Percentiles rank a stretch among this genome's conserved stretches.
phyloP scores from a whole-genome alignment of 1,140 invertebrate genomes.

The Anastrepha ludens region DNA sequence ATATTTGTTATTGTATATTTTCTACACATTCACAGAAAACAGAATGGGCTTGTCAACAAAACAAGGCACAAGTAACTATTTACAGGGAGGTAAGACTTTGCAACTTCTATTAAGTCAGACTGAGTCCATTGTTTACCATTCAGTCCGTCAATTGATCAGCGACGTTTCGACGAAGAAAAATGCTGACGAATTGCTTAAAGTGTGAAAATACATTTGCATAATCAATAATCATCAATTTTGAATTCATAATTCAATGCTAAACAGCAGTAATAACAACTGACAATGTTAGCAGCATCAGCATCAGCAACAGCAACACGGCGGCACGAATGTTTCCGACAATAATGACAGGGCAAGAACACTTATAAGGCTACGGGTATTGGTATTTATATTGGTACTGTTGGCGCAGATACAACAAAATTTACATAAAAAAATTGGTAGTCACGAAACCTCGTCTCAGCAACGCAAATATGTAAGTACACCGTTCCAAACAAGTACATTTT shows the following conservation, averaged over 20 bases:
- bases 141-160: slow-evolving; percentile 2
- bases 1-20: neutral
- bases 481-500: neutral
- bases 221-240: slow-evolving; percentile 56
- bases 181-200: slow-evolving; percentile 52
- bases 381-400: slow-evolving; percentile 12
- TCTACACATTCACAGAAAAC: too few species aligned
- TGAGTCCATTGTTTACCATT: slow-evolving; percentile 10
- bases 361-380: neutral
- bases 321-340: neutral
- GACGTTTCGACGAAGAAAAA: slow-evolving; percentile 25
- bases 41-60: too few species aligned
- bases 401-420: slow-evolving; percentile 48
- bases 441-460: slow-evolving; percentile 50
- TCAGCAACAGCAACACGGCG: neutral
- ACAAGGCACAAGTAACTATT: neutral
- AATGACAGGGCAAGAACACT: slow-evolving; percentile 6
- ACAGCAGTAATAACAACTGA: slow-evolving; percentile 32
- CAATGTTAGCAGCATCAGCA: neutral
- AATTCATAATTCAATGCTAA: slow-evolving; percentile 56
- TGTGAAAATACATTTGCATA: slow-evolving; percentile 58
- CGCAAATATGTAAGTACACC: slow-evolving; percentile 2
- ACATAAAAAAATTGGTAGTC: slow-evolving; percentile 57
- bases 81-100: neutral
- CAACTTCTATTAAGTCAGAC: neutral